Percentiles rank a stretch among this genome's conserved stretches.
Conservation (phyloP, 2,113 vertebrate species). For the Puma concolor region DNA sequence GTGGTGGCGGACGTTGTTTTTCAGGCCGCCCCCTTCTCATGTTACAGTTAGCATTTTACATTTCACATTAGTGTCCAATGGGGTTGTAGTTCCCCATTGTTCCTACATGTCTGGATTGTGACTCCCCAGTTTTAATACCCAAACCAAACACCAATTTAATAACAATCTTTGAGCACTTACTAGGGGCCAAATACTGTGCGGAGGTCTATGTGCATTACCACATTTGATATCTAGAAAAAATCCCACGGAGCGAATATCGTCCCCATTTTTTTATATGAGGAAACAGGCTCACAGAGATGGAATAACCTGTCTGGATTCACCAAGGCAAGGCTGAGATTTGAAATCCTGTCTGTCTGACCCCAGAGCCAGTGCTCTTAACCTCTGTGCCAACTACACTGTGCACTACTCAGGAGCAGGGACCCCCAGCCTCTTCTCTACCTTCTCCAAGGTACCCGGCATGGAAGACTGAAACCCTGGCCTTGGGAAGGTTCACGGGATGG, state of each 20-base stretch:
- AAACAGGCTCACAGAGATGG: background rate
- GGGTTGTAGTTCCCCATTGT: background rate
- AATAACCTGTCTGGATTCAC: background rate
- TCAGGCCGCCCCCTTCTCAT: background rate
- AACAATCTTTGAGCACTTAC: background rate
- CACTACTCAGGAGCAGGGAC: background rate
- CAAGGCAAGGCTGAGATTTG: background rate
- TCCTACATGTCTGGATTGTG: background rate
- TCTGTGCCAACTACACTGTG: fast-evolving
- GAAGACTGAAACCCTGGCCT: background rate
- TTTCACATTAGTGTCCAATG: background rate
- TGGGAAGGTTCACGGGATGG: background rate
- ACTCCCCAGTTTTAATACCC: background rate
- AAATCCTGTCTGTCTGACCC: background rate
- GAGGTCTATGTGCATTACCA: background rate
- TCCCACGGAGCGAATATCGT: background rate
- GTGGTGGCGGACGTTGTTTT: background rate
- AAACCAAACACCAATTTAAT: background rate
- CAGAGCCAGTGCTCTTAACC: background rate
- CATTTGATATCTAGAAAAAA: background rate
- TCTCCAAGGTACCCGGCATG: background rate
- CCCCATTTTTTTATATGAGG: background rate
- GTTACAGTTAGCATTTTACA: background rate
- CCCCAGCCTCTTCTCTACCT: background rate
- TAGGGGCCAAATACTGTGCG: background rate